Base-by-base conservation (phyloP, 1,140 invertebrate species). In the Zaprionus inermis region DNA sequence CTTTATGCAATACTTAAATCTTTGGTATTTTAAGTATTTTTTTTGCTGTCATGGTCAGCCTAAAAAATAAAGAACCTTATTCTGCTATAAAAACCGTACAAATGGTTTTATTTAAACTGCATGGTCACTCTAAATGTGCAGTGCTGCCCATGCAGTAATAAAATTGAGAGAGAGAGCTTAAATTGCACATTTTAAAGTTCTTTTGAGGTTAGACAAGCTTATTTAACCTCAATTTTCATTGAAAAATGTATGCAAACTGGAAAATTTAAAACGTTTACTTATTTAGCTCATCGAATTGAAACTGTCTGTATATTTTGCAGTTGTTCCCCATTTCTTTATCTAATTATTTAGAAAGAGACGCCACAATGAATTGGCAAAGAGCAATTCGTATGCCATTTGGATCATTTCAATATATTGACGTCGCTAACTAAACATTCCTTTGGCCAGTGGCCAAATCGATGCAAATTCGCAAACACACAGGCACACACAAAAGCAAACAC, bases 351-450 rank as follows among this genome's bases (percentile, higher is more conserved):
- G 10, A 20, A 56, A 56, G 24, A 44, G 49, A 68, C 58, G 66
- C 65, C 72, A 54, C 22, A 71, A 59, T 71, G 57, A 76, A 76
- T 66, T 72, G 60, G 61, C 57, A 51, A 66, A 56, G 34, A 18
- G 12, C 55, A 59, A 75, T 71, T 75, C 71, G 67, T 54, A 70
- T 69, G 60, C 67, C 73, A 80, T 79, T 78, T 79, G 64, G 75
- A 88, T 88, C 81, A 78, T 83, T 82, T 88, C 70, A 72, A 88
- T 88, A 54, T 64, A 89, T 88, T 70, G 76, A 88, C 76, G 81
- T 64, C 61, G 63, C 72, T 77, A 78, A 75, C 78, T 55, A 73
- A 86, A 88, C 83, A 88, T 88, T 78, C 66, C 67, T 44, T 67
- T 88, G 83, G 83, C 83, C 59, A 11, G 32, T 5, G 59, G 67